Evolutionary conservation across 2,113 vertebrate genomes (phyloP).

Genomic region (Eptesicus fuscus): DNA sequence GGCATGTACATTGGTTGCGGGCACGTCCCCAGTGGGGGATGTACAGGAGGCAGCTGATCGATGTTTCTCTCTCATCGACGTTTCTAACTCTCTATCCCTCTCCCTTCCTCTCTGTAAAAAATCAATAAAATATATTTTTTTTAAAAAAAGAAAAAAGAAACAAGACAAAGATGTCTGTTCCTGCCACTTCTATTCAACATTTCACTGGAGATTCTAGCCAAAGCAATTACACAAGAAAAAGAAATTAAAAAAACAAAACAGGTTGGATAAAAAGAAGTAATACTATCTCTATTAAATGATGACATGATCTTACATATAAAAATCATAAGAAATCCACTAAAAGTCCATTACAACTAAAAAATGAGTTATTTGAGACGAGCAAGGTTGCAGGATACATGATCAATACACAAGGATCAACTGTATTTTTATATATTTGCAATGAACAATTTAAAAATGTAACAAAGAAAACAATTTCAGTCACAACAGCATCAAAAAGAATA

Average conservation of each 20-base stretch:
- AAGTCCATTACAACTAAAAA: not conserved
- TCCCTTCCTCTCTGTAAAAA: too few species aligned
- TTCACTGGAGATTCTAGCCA: not conserved
- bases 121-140: too few species aligned
- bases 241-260: not conserved
- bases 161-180: not conserved
- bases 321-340: not conserved
- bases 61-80: too few species aligned
- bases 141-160: too few species aligned
- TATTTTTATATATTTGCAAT: not conserved
- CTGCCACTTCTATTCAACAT: not conserved
- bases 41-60: too few species aligned
- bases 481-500: not conserved
- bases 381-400: not conserved
- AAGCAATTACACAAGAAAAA: not conserved
- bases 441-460: not conserved
- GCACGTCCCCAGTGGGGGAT: too few species aligned
- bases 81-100: too few species aligned
- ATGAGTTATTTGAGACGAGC: not conserved
- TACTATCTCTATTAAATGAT: not conserved
- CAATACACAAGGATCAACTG: not conserved
- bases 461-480: not conserved
- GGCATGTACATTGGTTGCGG: too few species aligned
- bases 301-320: not conserved
- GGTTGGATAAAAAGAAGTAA: not conserved